These are phyloP conservation scores for Anguilla japonica DNA, from an alignment of 2,113 vertebrate species.

Conservation along the genomic window DNA sequence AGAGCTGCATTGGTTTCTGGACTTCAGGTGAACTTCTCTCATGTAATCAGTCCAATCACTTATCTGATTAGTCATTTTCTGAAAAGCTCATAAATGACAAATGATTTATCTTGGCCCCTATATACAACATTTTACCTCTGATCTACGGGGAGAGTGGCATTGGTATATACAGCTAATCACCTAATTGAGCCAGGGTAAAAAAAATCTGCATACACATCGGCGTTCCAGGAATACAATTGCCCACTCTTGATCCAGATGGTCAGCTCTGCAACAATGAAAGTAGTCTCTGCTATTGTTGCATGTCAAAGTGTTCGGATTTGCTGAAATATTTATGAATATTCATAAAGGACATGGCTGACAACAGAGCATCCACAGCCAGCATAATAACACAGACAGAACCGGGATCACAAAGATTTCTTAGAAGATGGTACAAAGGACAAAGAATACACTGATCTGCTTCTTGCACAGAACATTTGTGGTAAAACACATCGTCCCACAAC, in stretches of 20 bases:
- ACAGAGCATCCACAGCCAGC: neutral
- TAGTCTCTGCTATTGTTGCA: neutral
- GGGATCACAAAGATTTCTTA: neutral
- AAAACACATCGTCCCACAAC: constrained; percentile 37
- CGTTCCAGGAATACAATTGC: no score
- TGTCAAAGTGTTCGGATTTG: neutral
- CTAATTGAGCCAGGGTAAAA: no score
- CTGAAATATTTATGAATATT: neutral
- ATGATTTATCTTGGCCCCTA: no score
- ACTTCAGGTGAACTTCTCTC: no score
- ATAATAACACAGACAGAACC: neutral
- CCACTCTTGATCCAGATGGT: neutral
- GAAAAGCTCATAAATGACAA: no score
- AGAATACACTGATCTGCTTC: neutral
- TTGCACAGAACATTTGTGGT: neutral
- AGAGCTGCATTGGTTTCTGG: no score
- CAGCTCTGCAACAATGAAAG: neutral
- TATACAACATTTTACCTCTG: no score
- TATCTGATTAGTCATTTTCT: no score
- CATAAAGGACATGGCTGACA: neutral
- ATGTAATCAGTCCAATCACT: no score
- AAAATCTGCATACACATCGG: no score
- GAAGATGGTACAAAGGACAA: neutral
- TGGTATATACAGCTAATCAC: no score
- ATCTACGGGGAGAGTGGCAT: no score